Base-by-base conservation (phyloP, 2,888 invertebrate species). In the Opisthograptis luteolata region DNA sequence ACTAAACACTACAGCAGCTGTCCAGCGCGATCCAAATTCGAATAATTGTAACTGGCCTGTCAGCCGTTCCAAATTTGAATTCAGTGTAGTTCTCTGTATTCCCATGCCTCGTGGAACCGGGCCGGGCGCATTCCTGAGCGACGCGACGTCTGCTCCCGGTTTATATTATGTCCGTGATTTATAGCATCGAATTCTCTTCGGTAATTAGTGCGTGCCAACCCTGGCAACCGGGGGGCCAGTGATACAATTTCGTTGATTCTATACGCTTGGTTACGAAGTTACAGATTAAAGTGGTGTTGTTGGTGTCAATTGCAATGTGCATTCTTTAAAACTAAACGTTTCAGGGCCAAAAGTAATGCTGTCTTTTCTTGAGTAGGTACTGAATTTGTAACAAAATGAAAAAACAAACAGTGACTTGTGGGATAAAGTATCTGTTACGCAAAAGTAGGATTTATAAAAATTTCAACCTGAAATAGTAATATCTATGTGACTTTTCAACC, bases 151-250 rank as follows among this genome's bases (percentile, higher is more conserved):
- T 67, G 65, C 73, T 55, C 79, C 76, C 84, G 73, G 85, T 81
- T 51, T 88, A 87, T 89, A 89, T 88, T 88, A 87, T 88, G 81
- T 73, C 86, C 72, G 81, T 88, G 90, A 90, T 90, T 90, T 89
- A 90, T 90, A 78, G 88, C 87, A 90, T 89, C 73, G 88, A 83
- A 90, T 90, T 87, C 88, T 83, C 83, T 75, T 76, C 88, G 85
- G 86, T 79, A 89, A 89, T 89, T 89, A 89, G 87, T 88, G 88
- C 87, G 87, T 85, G 85, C 88, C 85, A 79, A 68, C 73, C 75
- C 65, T 70, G 65, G 66, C 70, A 60, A 58, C 60, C 64, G 61
- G 49, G 35, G 55, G 64, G 45, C 53, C 61, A 64, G 57, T 60
- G 58, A 43, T 57, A 62, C 62, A 41, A 61, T 49, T 3, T 15